Percentiles rank a stretch among this genome's conserved stretches.
phyloP scores from a whole-genome alignment of 1,140 invertebrate genomes.

The Zophobas morio region DNA sequence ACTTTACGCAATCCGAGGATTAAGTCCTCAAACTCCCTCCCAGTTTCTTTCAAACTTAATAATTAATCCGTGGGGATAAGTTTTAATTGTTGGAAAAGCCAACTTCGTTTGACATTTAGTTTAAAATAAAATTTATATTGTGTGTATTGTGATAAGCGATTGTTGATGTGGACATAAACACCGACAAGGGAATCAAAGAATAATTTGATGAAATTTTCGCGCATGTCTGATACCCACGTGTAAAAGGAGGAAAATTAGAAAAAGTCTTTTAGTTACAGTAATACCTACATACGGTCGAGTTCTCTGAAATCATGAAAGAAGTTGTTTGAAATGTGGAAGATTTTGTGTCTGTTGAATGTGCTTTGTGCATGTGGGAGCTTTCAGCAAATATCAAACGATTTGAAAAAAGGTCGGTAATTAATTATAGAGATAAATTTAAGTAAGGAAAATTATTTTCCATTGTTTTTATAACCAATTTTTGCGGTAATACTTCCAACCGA shows the following conservation, averaged over 20 bases:
- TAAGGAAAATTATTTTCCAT: background rate
- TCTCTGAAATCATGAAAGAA: background rate
- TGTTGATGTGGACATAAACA: too few relatives aligned
- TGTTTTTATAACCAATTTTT: too few relatives aligned
- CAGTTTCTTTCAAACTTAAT: too few relatives aligned
- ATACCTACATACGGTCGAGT: background rate
- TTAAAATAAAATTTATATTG: too few relatives aligned
- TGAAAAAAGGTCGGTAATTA: conserved; percentile 8
- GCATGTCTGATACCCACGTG: conserved; percentile 30
- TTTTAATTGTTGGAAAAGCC: too few relatives aligned
- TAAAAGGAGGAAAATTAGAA: conserved; percentile 46
- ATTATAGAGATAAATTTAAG: background rate
- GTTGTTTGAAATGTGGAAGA: conserved; percentile 8
- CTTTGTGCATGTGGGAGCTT: conserved; percentile 18
- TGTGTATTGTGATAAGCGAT: too few relatives aligned
- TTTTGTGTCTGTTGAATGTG: conserved; percentile 16
- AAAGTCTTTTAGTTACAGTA: conserved; percentile 38
- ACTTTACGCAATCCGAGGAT: too few relatives aligned
- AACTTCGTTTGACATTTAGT: too few relatives aligned
- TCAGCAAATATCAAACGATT: conserved; percentile 1
- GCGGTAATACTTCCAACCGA: too few relatives aligned
- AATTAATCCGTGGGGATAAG: too few relatives aligned
- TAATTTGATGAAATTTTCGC: conserved; percentile 8
- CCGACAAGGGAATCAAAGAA: background rate
- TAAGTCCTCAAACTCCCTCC: too few relatives aligned